phyloP scores from a whole-genome alignment of 2,888 invertebrate species.

The Prenolepis imparis region DNA sequence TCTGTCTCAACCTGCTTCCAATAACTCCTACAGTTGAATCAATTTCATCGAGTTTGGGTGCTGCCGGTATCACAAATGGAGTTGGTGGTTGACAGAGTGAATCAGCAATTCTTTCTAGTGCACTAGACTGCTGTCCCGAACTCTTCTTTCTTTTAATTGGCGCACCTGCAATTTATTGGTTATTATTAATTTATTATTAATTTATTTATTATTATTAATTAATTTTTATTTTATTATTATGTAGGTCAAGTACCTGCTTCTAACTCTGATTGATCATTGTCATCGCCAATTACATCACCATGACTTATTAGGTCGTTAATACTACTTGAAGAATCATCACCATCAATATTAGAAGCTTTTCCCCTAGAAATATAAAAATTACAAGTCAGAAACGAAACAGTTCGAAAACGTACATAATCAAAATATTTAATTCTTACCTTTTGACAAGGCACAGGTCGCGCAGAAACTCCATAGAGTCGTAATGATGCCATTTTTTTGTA shows the following conservation, averaged over 20 bases:
- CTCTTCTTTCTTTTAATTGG: background rate
- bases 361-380: background rate
- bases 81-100: background rate
- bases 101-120: constrained; percentile 1
- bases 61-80: background rate
- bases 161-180: background rate
- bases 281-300: background rate
- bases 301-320: background rate
- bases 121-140: background rate
- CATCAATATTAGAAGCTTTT: background rate
- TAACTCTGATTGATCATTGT: background rate
- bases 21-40: background rate
- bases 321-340: background rate
- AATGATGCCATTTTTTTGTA: constrained; percentile 4
- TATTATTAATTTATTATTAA: background rate
- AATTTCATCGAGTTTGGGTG: constrained; percentile 9
- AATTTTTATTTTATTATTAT: background rate
- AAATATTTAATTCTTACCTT: constrained; percentile 15
- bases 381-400: background rate
- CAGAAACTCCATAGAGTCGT: background rate
- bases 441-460: background rate
- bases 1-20: constrained; percentile 2
- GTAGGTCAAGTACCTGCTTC: background rate
- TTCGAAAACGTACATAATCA: background rate
- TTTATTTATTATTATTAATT: background rate